These are phyloP conservation scores for Egretta garzetta DNA, from an alignment of 2,113 vertebrate genomes.

Conservation along the genomic window DNA sequence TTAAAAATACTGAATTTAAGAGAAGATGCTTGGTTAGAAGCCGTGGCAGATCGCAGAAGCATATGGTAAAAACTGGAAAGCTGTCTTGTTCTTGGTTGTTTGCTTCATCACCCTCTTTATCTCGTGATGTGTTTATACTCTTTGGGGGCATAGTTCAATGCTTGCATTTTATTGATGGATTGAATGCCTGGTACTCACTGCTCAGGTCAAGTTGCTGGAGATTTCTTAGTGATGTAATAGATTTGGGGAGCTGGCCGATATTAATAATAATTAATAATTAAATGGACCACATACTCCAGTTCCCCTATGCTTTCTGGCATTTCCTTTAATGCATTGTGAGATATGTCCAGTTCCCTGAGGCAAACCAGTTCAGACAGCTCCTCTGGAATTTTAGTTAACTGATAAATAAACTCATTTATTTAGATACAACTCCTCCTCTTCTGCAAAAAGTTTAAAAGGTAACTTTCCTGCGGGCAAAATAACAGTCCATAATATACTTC, in stretches of 20 bases:
- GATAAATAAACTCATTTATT: not conserved
- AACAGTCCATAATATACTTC: not conserved
- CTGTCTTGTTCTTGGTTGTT: not conserved
- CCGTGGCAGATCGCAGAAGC: not conserved
- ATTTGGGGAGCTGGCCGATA: conserved; percentile 52
- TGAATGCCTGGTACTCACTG: conserved; percentile 43
- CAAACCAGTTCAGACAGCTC: conserved; percentile 56
- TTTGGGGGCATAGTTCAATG: not conserved
- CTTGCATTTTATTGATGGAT: not conserved
- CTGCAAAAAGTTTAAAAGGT: not conserved
- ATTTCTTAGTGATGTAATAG: conserved; percentile 43
- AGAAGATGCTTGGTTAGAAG: not conserved
- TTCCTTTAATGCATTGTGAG: conserved; percentile 64
- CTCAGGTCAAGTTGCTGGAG: conserved; percentile 59
- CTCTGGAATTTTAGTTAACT: conserved; percentile 69
- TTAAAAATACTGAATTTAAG: not conserved
- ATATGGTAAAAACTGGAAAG: not conserved
- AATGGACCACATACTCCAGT: conserved; percentile 39
- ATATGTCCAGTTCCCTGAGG: conserved; percentile 68
- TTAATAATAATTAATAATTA: conserved; percentile 64
- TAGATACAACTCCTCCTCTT: not conserved
- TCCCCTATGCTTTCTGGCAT: conserved; percentile 64
- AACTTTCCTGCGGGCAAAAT: not conserved
- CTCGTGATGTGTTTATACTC: not conserved
- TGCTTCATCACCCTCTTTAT: not conserved